A percentile compares a stretch with the other conserved stretches of the same genome.
phyloP scores from a whole-genome alignment of 2,797 vertebrate genomes.

The Enteromius treurensis region DNA sequence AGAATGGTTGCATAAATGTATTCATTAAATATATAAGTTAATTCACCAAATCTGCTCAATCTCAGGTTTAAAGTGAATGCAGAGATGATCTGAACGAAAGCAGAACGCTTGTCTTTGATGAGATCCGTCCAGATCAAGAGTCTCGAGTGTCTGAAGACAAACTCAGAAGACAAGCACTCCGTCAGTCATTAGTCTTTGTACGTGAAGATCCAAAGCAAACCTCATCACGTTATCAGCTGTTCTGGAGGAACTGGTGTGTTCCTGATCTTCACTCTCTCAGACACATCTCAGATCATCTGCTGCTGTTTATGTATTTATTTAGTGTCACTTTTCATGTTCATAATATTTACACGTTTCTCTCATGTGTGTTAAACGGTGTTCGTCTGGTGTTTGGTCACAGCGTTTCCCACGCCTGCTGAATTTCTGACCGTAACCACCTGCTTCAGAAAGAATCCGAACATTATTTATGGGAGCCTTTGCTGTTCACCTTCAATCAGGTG shows the following conservation, averaged over 20 bases:
- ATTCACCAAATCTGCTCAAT: background rate
- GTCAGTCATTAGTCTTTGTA: background rate
- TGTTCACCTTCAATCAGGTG: too few relatives aligned
- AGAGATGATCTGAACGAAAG: background rate
- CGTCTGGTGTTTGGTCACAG: too few relatives aligned
- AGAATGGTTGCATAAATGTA: background rate
- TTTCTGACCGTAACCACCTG: too few relatives aligned
- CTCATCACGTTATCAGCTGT: background rate
- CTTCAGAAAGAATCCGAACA: too few relatives aligned
- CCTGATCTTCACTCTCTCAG: background rate
- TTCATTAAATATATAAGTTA: background rate
- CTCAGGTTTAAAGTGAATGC: background rate
- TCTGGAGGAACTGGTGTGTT: background rate
- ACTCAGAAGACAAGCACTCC: background rate
- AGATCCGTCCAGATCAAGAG: background rate
- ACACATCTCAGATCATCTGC: background rate
- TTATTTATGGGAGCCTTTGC: too few relatives aligned
- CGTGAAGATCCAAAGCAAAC: background rate
- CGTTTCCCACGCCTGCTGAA: too few relatives aligned
- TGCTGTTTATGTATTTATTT: background rate
- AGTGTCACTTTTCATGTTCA: background rate
- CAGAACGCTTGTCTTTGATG: background rate
- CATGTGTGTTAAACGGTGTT: background rate
- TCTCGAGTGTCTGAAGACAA: background rate
- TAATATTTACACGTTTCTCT: background rate